Percentiles rank a stretch among this genome's conserved stretches.
Conservation (phyloP, 2,888 invertebrate species). For the Campoplex nolae region DNA sequence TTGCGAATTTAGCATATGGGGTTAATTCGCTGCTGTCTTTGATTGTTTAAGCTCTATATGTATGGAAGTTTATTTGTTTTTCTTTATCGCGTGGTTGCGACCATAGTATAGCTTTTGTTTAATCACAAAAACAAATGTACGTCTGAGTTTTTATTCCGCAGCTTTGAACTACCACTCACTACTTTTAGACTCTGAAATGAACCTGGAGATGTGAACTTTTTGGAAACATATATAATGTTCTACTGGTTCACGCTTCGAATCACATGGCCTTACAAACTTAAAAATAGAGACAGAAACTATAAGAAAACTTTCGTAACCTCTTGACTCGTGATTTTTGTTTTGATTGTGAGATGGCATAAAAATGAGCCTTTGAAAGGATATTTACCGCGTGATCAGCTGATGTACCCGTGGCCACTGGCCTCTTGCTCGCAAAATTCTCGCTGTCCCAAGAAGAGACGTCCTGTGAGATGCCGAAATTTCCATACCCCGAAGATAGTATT, state of each 20-base stretch:
- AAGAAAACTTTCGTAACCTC: background rate
- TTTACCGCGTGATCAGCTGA: constrained; percentile 88
- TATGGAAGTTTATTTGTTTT: background rate
- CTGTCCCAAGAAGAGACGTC: constrained; percentile 87
- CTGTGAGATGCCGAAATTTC: constrained; percentile 86
- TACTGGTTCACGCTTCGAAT: too few relatives aligned
- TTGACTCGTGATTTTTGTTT: background rate
- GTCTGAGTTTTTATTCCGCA: background rate
- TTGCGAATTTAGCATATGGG: background rate
- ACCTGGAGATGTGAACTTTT: background rate
- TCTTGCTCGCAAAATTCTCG: constrained; percentile 87
- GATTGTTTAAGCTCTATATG: background rate
- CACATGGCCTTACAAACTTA: too few relatives aligned
- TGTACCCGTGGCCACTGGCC: constrained; percentile 89
- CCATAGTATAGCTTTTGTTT: background rate
- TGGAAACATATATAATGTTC: background rate
- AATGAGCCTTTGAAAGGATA: constrained; percentile 10
- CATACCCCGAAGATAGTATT: constrained; percentile 87
- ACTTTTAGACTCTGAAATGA: background rate
- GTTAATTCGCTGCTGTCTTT: background rate
- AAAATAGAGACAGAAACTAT: too few relatives aligned
- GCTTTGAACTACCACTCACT: background rate
- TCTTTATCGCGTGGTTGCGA: background rate
- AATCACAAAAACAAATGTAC: background rate
- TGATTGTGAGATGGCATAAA: background rate